Base-by-base conservation (phyloP, 2,888 invertebrate genomes). In the Amiota mariae region DNA sequence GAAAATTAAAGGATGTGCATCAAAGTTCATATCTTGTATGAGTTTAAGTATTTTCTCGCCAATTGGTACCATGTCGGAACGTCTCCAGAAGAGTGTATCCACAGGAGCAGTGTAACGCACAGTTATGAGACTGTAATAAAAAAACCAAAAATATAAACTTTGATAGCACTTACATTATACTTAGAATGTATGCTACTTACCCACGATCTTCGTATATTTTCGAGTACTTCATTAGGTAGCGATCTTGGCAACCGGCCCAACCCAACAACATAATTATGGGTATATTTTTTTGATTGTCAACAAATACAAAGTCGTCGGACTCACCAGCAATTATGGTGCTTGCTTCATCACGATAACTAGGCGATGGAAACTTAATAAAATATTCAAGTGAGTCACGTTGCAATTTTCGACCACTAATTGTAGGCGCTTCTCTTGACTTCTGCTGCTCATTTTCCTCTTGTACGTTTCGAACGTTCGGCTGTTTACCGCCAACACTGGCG, bases 211-310 rank as follows among this genome's bases (percentile, higher is more conserved):
- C 94, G 86, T 95, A 95, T 75, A 95, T 93, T 81, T 93, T 93
- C 64, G 95, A 94, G 89, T 95, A 95, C 87, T 95, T 95, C 80
- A 94, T 92, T 72, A 95, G 89, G 88, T 95, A 93, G 85, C 93
- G 93, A 88, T 95, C 95, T 87, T 93, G 92, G 87, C 95, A 94
- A 56, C 95, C 95, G 70, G 94, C 94, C 95, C 95, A 95, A 51
- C 95, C 95, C 76, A 95, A 91, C 18, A 95, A 88, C 77, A 95
- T 89, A 48, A 95, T 93, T 67, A 95, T 92, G 56, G 95, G 94
- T 80, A 93, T 91, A 86, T 92, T 92, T 61, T 91, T 91, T 78
- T 93, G 92, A 80, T 92, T 91, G 78, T 92, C 91, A 73, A 92
- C 91, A 82, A 92, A 92, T 51, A 92, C 92, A 85, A 92, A 92